A percentile compares a stretch with the other conserved stretches of the same genome.
These are phyloP conservation scores for Nephrotoma appendiculata DNA, from an alignment of 2,888 invertebrate genomes.

Conservation along the genomic window DNA sequence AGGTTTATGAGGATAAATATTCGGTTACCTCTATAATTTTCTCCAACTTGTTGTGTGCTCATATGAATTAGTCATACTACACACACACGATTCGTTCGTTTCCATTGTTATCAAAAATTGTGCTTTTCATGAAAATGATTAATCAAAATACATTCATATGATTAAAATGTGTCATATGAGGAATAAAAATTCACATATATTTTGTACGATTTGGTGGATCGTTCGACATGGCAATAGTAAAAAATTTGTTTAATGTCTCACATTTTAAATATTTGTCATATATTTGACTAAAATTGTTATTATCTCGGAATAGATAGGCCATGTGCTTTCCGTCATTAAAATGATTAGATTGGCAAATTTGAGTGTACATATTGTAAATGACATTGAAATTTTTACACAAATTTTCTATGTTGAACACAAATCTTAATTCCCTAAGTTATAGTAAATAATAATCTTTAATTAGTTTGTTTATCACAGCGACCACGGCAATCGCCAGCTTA, in stretches of 20 bases:
- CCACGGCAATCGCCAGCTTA: not conserved
- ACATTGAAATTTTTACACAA: no score
- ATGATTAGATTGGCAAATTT: not conserved
- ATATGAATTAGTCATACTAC: not conserved
- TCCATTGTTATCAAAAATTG: not conserved
- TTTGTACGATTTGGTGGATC: not conserved
- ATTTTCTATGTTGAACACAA: no score
- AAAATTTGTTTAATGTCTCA: no score
- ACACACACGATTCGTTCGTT: no score
- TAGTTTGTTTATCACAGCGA: not conserved
- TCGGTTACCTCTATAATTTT: not conserved
- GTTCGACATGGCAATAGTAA: no score
- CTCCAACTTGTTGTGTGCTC: not conserved
- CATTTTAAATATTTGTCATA: no score
- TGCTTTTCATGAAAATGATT: not conserved
- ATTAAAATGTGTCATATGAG: not conserved
- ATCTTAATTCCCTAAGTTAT: no score
- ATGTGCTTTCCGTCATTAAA: not conserved
- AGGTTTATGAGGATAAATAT: not conserved
- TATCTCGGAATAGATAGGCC: not conserved
- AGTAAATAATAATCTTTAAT: not conserved
- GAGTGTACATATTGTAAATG: no score
- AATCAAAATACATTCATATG: not conserved
- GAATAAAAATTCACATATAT: not conserved
- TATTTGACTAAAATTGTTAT: no score